Conservation (phyloP, 2,113 vertebrate genomes). For the Alligator mississippiensis region DNA sequence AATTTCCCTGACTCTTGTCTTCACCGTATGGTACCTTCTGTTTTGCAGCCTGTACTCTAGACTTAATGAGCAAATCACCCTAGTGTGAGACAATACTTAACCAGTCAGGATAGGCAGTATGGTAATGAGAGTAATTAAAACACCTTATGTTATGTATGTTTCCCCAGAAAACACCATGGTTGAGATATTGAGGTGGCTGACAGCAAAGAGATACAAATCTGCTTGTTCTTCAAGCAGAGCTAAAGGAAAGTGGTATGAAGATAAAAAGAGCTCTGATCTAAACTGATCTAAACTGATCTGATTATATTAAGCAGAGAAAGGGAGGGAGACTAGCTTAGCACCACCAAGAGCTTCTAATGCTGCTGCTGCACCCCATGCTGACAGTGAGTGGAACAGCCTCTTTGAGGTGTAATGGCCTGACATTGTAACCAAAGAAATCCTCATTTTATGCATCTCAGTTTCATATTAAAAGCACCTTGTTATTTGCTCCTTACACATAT, state of each 20-base stretch:
- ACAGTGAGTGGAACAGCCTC: background rate
- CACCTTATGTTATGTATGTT: background rate
- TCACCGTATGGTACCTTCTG: background rate
- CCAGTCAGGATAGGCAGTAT: slow-evolving; percentile 17
- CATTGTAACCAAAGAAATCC: background rate
- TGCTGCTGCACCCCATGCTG: background rate
- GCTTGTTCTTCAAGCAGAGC: background rate
- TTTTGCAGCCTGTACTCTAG: background rate
- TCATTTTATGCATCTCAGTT: background rate
- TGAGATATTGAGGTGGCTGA: background rate
- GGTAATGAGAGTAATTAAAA: slow-evolving; percentile 50
- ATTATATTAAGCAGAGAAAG: background rate
- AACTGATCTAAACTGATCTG: background rate
- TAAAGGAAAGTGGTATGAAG: background rate
- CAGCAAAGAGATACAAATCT: background rate
- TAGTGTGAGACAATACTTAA: background rate
- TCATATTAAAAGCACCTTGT: background rate
- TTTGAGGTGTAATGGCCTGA: background rate
- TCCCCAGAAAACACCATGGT: background rate
- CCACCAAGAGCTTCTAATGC: background rate
- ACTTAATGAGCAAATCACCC: slow-evolving; percentile 31
- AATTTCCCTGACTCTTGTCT: background rate
- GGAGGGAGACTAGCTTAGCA: background rate
- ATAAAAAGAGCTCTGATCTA: background rate
- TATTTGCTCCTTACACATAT: background rate